phyloP scores from a whole-genome alignment of 1,140 invertebrate genomes.

The Globodera ellingtonae region DNA sequence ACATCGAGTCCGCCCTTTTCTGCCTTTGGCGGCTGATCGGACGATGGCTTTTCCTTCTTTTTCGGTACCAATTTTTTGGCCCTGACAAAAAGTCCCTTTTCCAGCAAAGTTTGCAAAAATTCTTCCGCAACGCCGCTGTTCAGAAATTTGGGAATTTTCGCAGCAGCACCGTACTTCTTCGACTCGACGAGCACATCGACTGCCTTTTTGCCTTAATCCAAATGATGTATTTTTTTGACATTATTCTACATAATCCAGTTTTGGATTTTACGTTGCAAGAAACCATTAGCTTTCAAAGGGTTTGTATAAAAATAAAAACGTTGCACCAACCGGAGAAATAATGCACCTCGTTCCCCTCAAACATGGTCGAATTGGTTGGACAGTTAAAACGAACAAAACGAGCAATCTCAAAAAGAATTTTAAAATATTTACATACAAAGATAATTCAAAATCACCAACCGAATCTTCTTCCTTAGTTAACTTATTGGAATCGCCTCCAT shows the following conservation, averaged over 20 bases:
- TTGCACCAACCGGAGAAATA: conserved; percentile 82
- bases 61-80: conserved; percentile 57
- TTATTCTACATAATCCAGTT: background rate
- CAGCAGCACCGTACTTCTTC: conserved; percentile 81
- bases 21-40: conserved; percentile 74
- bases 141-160: conserved; percentile 78
- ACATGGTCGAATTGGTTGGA: conserved; percentile 89
- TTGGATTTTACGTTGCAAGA: conserved; percentile 1
- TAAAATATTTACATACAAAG: background rate
- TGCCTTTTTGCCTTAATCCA: conserved; percentile 73
- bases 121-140: conserved; percentile 78
- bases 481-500: conserved; percentile 21
- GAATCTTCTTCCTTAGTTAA: conserved; percentile 84
- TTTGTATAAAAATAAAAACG: conserved; percentile 25
- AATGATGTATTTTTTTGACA: conserved; percentile 16
- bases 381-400: conserved; percentile 91
- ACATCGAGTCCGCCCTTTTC: conserved; percentile 59
- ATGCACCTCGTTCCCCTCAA: conserved; percentile 90
- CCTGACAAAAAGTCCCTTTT: conserved; percentile 55
- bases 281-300: background rate
- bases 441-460: background rate
- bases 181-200: conserved; percentile 88
- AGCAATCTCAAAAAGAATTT: conserved; percentile 71
- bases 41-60: conserved; percentile 75
- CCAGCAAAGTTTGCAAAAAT: conserved; percentile 75